Percentiles rank a stretch among this genome's conserved stretches.
Evolutionary conservation across 2,888 invertebrate species (phyloP).

Genomic region (Stomorhina lunata): DNA sequence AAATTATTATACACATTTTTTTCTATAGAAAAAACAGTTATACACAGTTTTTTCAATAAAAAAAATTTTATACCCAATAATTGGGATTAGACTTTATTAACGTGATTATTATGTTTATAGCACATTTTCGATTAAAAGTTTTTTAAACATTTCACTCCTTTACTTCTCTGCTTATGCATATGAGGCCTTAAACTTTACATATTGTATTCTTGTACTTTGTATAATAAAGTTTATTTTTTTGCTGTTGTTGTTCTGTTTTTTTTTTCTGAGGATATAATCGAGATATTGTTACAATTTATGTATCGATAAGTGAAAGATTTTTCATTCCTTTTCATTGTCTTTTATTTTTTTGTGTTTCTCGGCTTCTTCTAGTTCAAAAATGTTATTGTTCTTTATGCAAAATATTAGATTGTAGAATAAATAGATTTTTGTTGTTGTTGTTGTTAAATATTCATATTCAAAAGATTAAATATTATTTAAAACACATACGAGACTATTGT

Average conservation of each 20-base stretch:
- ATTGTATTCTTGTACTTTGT: slow-evolving; percentile 12
- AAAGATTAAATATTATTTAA: slow-evolving; percentile 54
- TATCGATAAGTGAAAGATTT: slow-evolving; percentile 56
- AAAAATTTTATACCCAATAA: neutral
- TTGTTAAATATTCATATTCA: slow-evolving; percentile 47
- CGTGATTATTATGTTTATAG: too few species aligned
- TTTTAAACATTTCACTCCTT: neutral
- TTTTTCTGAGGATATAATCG: neutral
- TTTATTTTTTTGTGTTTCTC: slow-evolving; percentile 1
- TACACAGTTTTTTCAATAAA: too few species aligned
- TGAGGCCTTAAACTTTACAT: slow-evolving; percentile 22
- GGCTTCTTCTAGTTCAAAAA: too few species aligned
- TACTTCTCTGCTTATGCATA: neutral
- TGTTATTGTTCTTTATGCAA: slow-evolving; percentile 52
- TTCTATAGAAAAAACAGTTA: too few species aligned
- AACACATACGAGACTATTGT: neutral
- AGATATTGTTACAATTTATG: slow-evolving; percentile 40
- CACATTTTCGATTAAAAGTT: neutral
- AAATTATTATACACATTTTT: too few species aligned
- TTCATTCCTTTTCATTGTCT: neutral
- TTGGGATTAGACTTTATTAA: neutral
- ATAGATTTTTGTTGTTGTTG: too few species aligned
- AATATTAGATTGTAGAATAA: slow-evolving; percentile 46
- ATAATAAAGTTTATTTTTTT: slow-evolving; percentile 6
- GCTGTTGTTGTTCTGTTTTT: neutral